These are phyloP conservation scores for Diglossa brunneiventris DNA, from an alignment of 2,113 vertebrate species.

Conservation along the genomic window DNA sequence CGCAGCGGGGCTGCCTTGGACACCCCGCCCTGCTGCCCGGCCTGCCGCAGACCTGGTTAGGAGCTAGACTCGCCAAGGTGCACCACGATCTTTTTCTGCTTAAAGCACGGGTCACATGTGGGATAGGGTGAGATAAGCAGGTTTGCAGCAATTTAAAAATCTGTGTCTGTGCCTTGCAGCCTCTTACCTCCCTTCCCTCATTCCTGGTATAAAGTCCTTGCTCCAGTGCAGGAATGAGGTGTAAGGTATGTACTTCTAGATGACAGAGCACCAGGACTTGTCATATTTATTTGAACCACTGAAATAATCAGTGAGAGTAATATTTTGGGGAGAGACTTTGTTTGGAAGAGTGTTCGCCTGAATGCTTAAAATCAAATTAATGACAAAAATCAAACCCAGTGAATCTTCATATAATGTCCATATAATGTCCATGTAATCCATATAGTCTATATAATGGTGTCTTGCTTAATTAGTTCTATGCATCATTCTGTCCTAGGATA, in stretches of 20 bases:
- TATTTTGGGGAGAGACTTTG: neutral
- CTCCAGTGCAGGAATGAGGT: neutral
- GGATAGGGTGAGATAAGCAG: neutral
- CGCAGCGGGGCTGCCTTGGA: too few relatives aligned
- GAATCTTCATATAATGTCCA: neutral
- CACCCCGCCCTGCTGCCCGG: neutral
- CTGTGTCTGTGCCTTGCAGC: neutral
- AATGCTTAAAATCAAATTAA: neutral
- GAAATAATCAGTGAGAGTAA: neutral
- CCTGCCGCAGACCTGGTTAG: accelerated
- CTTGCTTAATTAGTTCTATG: neutral
- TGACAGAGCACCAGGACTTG: neutral
- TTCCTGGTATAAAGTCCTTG: too few relatives aligned
- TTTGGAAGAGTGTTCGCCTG: neutral
- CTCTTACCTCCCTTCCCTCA: neutral
- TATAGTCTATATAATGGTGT: neutral
- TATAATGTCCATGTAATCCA: neutral
- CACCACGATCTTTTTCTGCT: accelerated
- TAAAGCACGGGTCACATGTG: too few relatives aligned
- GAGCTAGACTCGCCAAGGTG: accelerated
- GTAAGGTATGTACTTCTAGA: accelerated
- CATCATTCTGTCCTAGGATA: neutral
- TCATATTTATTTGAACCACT: neutral
- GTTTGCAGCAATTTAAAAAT: neutral
- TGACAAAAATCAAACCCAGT: neutral